Evolutionary conservation across 2,888 invertebrate genomes (phyloP).

Genomic region (Harpalus rufipes): DNA sequence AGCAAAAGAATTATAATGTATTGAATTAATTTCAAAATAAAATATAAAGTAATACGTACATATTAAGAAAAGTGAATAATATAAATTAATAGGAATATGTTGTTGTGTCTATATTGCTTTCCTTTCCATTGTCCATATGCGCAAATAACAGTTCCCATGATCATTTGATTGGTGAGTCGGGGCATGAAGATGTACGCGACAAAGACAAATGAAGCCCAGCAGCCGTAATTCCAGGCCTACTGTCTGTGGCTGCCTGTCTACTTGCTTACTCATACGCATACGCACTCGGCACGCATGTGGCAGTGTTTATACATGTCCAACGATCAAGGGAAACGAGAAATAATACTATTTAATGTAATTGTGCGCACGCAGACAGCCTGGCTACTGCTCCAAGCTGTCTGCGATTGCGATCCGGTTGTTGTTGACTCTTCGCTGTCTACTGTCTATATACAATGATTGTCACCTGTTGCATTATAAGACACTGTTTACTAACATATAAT

Average conservation of each 20-base stretch:
- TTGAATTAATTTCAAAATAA: too few species aligned
- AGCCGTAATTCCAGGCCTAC: conserved; percentile 20
- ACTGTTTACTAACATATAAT: not conserved
- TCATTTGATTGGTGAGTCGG: not conserved
- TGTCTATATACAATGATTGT: conserved; percentile 6
- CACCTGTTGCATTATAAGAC: conserved; percentile 6
- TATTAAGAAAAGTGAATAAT: too few species aligned
- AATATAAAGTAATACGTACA: too few species aligned
- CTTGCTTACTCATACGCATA: conserved; percentile 20
- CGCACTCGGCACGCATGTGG: conserved; percentile 15
- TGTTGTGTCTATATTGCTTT: too few species aligned
- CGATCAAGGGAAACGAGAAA: conserved; percentile 53
- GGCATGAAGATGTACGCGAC: conserved; percentile 18
- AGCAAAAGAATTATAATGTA: too few species aligned
- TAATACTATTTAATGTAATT: conserved; percentile 55
- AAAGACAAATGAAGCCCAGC: conserved; percentile 34
- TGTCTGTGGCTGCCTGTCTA: conserved; percentile 20
- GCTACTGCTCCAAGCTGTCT: conserved; percentile 39
- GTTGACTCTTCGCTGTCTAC: conserved; percentile 11
- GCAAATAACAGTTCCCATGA: not conserved
- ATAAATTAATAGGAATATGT: too few species aligned
- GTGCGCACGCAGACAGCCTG: conserved; percentile 50
- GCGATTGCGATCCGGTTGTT: conserved; percentile 3
- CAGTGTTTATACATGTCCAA: conserved; percentile 48
- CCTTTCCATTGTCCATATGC: not conserved